Evolutionary conservation across 2,888 invertebrate species (phyloP).

Genomic region (Xestia rhomboidea): DNA sequence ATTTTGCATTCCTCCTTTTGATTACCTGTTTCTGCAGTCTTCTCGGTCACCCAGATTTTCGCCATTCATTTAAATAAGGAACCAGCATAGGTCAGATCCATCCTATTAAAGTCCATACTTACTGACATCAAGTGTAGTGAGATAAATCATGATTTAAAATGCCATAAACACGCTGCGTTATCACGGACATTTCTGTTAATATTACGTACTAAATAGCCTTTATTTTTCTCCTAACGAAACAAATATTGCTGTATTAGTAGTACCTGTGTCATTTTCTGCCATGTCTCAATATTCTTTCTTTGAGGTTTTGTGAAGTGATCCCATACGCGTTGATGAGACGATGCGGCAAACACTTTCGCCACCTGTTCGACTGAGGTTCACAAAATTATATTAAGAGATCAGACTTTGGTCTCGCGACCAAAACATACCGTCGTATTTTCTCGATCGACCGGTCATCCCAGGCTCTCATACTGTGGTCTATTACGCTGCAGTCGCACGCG

Average conservation of each 20-base stretch:
- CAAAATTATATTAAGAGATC: conserved; percentile 86
- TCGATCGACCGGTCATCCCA: conserved; percentile 80
- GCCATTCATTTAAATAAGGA: conserved; percentile 51
- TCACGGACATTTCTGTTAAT: conserved; percentile 33
- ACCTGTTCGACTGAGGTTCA: conserved; percentile 98
- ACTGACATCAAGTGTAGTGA: conserved; percentile 38
- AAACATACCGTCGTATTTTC: conserved; percentile 84
- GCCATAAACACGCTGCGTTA: conserved; percentile 27
- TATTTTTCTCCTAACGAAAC: conserved; percentile 48
- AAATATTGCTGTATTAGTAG: conserved; percentile 61
- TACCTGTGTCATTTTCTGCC: conserved; percentile 99
- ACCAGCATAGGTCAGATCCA: conserved; percentile 11
- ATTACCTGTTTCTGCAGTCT: conserved; percentile 70
- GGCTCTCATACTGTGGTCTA: conserved; percentile 69
- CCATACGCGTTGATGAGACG: conserved; percentile 99
- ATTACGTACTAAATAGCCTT: conserved; percentile 8
- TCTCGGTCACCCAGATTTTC: conserved; percentile 61
- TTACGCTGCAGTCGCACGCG: conserved; percentile 60
- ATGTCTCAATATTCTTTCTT: conserved; percentile 99
- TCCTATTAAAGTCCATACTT: conserved; percentile 44
- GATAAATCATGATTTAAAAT: conserved; percentile 18
- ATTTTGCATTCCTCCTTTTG: conserved; percentile 6
- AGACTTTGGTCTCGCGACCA: conserved; percentile 75
- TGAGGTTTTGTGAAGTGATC: conserved; percentile 99
- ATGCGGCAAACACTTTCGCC: conserved; percentile 98